phyloP scores from a whole-genome alignment of 2,113 vertebrate genomes.

The Arvicanthis niloticus region DNA sequence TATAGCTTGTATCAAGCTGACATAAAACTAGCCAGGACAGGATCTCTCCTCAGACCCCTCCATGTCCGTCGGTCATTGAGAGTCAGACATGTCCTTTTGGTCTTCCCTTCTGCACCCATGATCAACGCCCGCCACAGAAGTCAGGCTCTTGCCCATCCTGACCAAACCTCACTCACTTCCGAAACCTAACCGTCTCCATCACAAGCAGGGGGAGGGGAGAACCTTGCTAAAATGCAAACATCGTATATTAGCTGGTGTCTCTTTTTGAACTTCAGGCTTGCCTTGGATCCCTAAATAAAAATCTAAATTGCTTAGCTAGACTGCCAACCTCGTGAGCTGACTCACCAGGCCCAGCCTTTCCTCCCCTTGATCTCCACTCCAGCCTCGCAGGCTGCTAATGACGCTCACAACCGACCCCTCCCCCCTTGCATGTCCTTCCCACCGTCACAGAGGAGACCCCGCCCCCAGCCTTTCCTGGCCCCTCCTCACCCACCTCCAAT shows the following conservation, averaged over 20 bases:
- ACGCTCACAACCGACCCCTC: too few relatives aligned
- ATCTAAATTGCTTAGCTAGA: slow-evolving; percentile 25
- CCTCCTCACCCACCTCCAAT: accelerated
- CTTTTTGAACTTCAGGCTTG: not conserved
- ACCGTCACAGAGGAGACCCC: not conserved
- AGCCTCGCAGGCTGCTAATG: not conserved
- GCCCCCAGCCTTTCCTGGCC: too few relatives aligned
- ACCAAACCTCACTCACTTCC: not conserved
- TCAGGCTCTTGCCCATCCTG: accelerated
- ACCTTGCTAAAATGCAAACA: not conserved
- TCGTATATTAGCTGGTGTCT: not conserved
- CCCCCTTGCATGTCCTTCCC: accelerated
- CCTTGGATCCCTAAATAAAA: not conserved
- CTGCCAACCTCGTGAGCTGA: not conserved
- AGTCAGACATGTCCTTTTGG: not conserved
- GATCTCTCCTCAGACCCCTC: not conserved
- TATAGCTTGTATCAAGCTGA: not conserved
- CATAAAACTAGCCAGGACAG: too few relatives aligned
- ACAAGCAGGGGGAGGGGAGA: not conserved
- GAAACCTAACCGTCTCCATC: too few relatives aligned
- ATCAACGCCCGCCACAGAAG: accelerated
- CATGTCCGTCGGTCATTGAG: accelerated
- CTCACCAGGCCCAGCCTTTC: not conserved
- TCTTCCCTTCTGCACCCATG: accelerated
- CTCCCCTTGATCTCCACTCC: not conserved